Percentiles rank a stretch among this genome's conserved stretches.
Conservation (phyloP, 2,888 invertebrate species). For the Polydrusus tereticollis region DNA sequence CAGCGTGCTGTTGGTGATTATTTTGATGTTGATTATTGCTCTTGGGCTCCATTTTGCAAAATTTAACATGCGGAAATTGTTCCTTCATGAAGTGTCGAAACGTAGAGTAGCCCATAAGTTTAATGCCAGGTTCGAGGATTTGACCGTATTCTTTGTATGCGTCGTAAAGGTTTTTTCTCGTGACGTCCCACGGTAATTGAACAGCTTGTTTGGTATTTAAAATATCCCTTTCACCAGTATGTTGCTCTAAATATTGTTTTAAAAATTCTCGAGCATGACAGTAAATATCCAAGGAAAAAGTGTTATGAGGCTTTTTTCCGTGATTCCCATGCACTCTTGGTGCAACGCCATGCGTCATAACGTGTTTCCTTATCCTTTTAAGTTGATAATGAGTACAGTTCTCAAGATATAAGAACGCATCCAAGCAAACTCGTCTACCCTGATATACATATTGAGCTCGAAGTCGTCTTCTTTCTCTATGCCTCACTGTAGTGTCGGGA, state of each 20-base stretch:
- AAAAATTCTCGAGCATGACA: conserved; percentile 83
- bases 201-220: conserved; percentile 70
- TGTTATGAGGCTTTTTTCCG: conserved; percentile 85
- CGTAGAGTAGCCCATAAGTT: conserved; percentile 84
- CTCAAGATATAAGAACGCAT: conserved; percentile 83
- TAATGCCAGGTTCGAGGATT: conserved; percentile 77
- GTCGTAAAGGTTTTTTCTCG: conserved; percentile 80
- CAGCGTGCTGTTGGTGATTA: conserved; percentile 65
- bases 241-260: conserved; percentile 79
- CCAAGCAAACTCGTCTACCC: conserved; percentile 81
- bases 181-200: conserved; percentile 72
- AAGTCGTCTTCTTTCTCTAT: conserved; percentile 79
- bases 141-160: conserved; percentile 82
- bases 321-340: conserved; percentile 84
- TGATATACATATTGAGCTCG: conserved; percentile 84
- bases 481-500: conserved; percentile 78
- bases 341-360: conserved; percentile 84
- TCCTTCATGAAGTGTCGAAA: conserved; percentile 86
- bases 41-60: conserved; percentile 74
- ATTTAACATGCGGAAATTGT: conserved; percentile 83
- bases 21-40: conserved; percentile 65
- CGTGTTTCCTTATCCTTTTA: conserved; percentile 82
- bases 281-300: conserved; percentile 83
- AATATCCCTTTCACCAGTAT: conserved; percentile 71
- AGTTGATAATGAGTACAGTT: conserved; percentile 85